phyloP scores from a whole-genome alignment of 2,113 vertebrate species.

The Paraplagusia blochii region DNA sequence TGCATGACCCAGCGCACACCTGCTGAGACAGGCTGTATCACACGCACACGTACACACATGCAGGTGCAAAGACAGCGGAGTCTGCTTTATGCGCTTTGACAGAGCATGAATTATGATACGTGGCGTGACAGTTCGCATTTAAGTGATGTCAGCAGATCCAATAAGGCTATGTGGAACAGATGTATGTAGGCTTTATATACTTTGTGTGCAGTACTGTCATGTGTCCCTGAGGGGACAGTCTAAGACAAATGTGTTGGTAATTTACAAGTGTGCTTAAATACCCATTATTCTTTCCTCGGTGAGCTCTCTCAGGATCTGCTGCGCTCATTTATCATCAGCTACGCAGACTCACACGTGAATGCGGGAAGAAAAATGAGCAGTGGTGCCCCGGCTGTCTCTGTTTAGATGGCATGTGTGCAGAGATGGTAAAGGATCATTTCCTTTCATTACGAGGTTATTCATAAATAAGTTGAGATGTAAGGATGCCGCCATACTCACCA shows the following conservation, averaged over 20 bases:
- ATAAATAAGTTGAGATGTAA: neutral
- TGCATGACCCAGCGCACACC: constrained; percentile 62
- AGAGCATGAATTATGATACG: constrained; percentile 50
- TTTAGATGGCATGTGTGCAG: constrained; percentile 33
- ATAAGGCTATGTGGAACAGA: constrained; percentile 64
- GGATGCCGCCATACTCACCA: neutral
- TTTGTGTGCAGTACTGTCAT: constrained; percentile 61
- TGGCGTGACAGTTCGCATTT: constrained; percentile 62
- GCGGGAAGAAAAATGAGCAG: constrained; percentile 47
- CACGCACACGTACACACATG: constrained; percentile 21
- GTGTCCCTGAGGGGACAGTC: constrained; percentile 58
- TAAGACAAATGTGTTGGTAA: constrained; percentile 73
- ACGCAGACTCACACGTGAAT: constrained; percentile 36
- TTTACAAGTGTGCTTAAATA: constrained; percentile 75
- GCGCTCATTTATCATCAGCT: constrained; percentile 64
- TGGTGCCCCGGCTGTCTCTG: constrained; percentile 22
- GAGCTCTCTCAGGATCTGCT: constrained; percentile 58
- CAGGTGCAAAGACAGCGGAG: constrained; percentile 50
- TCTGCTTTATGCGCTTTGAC: constrained; percentile 55
- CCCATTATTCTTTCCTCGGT: constrained; percentile 69
- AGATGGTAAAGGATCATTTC: constrained; percentile 45
- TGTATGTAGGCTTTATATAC: constrained; percentile 66
- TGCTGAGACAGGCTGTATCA: constrained; percentile 43
- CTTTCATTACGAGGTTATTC: constrained; percentile 14
- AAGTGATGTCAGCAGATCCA: constrained; percentile 67